phyloP scores from a whole-genome alignment of 2,113 vertebrate species.

The Syrmaticus mikado region DNA sequence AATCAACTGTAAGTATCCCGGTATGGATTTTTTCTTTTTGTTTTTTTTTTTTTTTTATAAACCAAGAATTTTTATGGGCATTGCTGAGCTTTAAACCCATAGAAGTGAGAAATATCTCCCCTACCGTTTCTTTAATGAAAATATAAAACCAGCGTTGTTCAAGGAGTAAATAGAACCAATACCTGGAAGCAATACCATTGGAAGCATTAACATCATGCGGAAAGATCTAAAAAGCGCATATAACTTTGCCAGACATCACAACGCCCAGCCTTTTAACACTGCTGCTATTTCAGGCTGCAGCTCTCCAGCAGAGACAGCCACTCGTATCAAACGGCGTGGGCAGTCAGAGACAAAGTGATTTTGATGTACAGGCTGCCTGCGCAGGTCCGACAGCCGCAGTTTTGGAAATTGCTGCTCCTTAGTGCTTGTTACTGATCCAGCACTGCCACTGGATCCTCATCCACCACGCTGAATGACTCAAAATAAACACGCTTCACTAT shows the following conservation, averaged over 20 bases:
- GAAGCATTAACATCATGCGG: background rate
- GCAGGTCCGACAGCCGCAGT: background rate
- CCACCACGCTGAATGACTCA: background rate
- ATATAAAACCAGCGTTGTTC: background rate
- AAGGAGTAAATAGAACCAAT: constrained; percentile 17
- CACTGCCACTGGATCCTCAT: background rate
- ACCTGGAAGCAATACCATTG: background rate
- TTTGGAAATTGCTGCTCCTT: background rate
- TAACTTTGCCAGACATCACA: background rate
- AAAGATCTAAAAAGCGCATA: no score
- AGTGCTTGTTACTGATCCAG: background rate
- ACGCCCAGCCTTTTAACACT: background rate
- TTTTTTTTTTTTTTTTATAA: background rate
- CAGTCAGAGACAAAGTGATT: background rate
- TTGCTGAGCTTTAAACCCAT: background rate
- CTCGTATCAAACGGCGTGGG: background rate
- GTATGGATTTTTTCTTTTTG: background rate
- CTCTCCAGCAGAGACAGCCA: background rate
- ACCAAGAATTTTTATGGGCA: constrained; percentile 2
- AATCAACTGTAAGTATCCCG: constrained; percentile 49
- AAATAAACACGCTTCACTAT: background rate
- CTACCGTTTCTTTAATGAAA: background rate
- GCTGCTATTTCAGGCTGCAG: background rate
- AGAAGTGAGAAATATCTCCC: constrained; percentile 30
- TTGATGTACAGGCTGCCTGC: background rate